Evolutionary conservation across 2,888 invertebrate species (phyloP).

Genomic region (Eupithecia abbreviata): DNA sequence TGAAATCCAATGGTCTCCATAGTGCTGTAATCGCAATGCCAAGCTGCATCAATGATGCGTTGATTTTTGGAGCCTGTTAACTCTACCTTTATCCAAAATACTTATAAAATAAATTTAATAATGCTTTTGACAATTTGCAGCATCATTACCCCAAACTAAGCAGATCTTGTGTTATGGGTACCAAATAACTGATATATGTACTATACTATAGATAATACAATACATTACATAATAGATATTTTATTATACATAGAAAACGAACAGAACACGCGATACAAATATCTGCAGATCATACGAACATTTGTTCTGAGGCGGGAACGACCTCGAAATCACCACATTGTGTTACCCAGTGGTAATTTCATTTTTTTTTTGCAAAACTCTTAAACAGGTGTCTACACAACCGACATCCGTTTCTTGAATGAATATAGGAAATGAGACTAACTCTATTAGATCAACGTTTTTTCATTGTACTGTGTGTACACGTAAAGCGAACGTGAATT

Average conservation of each 20-base stretch:
- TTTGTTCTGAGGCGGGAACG: too few species aligned
- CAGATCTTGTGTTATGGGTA: too few species aligned
- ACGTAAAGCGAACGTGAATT: slow-evolving; percentile 59
- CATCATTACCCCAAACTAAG: too few species aligned
- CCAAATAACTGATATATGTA: too few species aligned
- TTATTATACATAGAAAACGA: too few species aligned
- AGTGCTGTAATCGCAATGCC: not conserved
- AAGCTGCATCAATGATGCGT: not conserved
- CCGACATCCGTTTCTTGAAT: slow-evolving; percentile 10
- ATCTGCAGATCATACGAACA: too few species aligned
- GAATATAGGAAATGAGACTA: slow-evolving; percentile 8
- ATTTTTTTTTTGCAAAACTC: not conserved
- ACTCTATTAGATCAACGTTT: not conserved
- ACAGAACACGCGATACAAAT: too few species aligned
- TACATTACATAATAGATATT: too few species aligned
- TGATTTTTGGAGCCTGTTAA: not conserved
- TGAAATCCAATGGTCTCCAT: not conserved
- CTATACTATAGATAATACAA: too few species aligned
- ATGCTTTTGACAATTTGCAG: too few species aligned
- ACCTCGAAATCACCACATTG: not conserved
- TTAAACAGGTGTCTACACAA: not conserved
- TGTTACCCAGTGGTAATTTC: not conserved
- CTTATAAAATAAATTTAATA: too few species aligned
- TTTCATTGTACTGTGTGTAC: slow-evolving; percentile 24
- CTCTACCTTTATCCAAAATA: too few species aligned